phyloP scores from a whole-genome alignment of 2,113 vertebrate genomes.

The Microcebus tavaratra region DNA sequence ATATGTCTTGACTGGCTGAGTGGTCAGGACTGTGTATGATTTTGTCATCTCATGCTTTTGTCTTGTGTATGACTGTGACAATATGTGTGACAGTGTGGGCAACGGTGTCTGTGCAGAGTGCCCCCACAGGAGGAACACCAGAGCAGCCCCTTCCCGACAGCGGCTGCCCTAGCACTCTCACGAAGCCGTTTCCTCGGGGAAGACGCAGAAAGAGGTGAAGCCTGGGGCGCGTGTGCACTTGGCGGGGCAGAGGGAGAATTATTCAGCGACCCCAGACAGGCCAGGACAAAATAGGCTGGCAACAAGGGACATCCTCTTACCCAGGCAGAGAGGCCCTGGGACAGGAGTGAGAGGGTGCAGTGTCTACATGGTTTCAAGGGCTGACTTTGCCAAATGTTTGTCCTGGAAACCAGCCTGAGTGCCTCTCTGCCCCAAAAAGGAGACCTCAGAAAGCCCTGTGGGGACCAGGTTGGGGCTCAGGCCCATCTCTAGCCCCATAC shows the following conservation, averaged over 20 bases:
- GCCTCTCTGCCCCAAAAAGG: not conserved
- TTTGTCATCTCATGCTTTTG: not conserved
- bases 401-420: constrained; percentile 1
- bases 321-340: not conserved
- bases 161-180: not conserved
- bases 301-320: not conserved
- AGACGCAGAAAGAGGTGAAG: not conserved
- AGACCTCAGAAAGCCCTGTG: not conserved
- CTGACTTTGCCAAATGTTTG: not conserved
- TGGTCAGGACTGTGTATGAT: not conserved
- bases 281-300: constrained; percentile 34
- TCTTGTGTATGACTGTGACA: not conserved
- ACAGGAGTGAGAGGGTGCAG: not conserved
- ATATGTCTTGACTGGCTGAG: not conserved
- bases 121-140: not conserved
- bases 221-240: not conserved
- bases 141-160: not conserved
- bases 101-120: not conserved
- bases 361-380: not conserved
- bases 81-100: not conserved
- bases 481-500: not conserved
- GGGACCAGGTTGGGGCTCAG: not conserved
- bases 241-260: not conserved
- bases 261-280: not conserved
- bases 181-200: constrained; percentile 23